These are phyloP conservation scores for Dascyllus trimaculatus DNA, from an alignment of 2,113 vertebrate species.

Conservation along the genomic window DNA sequence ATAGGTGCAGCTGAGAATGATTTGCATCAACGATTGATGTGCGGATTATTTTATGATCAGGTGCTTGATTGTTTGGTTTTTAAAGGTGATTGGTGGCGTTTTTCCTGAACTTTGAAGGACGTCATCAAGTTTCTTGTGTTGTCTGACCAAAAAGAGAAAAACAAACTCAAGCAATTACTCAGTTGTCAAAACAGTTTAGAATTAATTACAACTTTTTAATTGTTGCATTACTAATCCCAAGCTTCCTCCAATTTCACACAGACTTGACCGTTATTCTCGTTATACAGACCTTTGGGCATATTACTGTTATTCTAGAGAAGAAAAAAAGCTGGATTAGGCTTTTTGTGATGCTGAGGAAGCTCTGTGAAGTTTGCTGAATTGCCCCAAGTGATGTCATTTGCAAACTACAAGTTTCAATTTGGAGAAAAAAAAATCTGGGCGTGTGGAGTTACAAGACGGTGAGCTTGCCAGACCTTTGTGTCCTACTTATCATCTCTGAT, in stretches of 20 bases:
- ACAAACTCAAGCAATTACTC: no score
- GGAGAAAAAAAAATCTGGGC: neutral
- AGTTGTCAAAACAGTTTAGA: no score
- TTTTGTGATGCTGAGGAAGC: neutral
- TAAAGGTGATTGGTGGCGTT: neutral
- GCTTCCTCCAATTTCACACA: no score
- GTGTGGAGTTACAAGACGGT: slow-evolving; percentile 1
- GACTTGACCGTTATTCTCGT: no score
- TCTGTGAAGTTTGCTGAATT: neutral
- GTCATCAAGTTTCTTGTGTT: neutral
- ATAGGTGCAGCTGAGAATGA: neutral
- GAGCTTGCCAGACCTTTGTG: slow-evolving; percentile 4
- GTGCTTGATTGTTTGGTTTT: neutral
- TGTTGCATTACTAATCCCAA: neutral
- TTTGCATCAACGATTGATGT: neutral
- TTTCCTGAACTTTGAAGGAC: neutral
- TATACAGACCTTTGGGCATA: neutral
- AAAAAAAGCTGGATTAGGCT: neutral
- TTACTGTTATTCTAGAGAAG: neutral
- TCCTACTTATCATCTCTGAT: neutral
- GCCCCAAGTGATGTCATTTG: slow-evolving; percentile 11
- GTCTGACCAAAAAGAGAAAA: neutral
- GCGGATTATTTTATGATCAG: neutral
- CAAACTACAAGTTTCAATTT: neutral
- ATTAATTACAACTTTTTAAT: no score